Evolutionary conservation across 2,113 vertebrate species (phyloP).

Genomic region (Micromys minutus): DNA sequence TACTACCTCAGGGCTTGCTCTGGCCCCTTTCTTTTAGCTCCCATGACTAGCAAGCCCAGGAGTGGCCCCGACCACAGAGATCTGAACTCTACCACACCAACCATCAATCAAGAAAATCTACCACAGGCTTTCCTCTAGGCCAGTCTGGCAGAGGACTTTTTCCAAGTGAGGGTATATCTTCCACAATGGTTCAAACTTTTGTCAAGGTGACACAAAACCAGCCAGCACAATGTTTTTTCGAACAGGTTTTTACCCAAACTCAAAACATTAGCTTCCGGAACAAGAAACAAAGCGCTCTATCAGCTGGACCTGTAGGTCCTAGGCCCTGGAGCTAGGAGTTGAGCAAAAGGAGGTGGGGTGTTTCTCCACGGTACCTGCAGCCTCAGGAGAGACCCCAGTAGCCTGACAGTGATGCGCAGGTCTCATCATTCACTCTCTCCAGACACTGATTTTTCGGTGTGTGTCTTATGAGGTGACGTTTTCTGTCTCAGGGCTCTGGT

Average conservation of each 20-base stretch:
- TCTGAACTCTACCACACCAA: background rate
- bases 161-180: background rate
- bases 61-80: background rate
- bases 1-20: background rate
- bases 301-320: background rate
- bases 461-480: background rate
- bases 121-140: background rate
- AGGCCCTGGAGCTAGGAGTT: background rate
- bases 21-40: background rate
- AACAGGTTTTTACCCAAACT: conserved; percentile 28
- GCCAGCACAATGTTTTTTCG: background rate
- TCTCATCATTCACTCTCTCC: background rate
- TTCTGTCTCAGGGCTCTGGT: background rate
- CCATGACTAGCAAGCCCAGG: background rate
- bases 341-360: background rate
- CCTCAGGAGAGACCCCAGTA: background rate
- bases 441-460: background rate
- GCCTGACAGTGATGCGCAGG: background rate
- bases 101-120: background rate
- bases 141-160: background rate
- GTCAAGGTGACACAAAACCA: background rate
- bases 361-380: background rate
- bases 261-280: conserved; percentile 39
- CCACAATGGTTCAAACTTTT: background rate
- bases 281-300: too few relatives aligned